Base-by-base conservation (phyloP, 2,113 vertebrate species). In the Symphodus melops region DNA sequence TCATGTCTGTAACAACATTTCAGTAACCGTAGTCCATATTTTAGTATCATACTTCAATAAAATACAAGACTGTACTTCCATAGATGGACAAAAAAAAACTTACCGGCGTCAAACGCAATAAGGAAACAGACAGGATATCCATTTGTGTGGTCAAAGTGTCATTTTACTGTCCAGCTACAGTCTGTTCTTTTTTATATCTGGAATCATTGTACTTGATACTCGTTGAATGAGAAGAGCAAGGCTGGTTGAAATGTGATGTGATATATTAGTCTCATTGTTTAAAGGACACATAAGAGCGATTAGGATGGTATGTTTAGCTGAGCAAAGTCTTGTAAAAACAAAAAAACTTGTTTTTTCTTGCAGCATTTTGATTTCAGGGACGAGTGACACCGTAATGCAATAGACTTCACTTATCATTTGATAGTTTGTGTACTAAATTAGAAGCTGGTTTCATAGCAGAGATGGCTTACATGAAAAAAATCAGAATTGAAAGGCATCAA, bases 21-120 rank as follows among this genome's bases (percentile, higher is more conserved):
- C n/a, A 51, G 1, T 11, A 23, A 49, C 53, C 53, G 13, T 41
- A 62, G 51, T 52, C 39, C 54, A 56, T 20, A 28, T 70, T 54
- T 63, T 0, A 23, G 54, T 72, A 49, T 21, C 48, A 16, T 2
- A 39, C 21, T 13, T 39, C 37, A 72, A 72, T 13, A 60, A 67
- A 55, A 65, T 9, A 48, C 37, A 62, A 66, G 61, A 48, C 56
- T 25, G 10, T 62, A 74, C 41, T 83, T 79, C 68, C 37, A 7
- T 23, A 68, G 37, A 49, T 12, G n/a, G 68, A 44, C 76, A 72
- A 81, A 81, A 75, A 75, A 68, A 9, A 61, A 70, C 53, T 65
- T 7, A 62, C 9, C 52, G 53, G 59, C 11, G 42, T 58, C 41
- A 71, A 86, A 33, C 70, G 90, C 91, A 92, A 90, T 89, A 92